phyloP scores from a whole-genome alignment of 2,797 vertebrate genomes.

The Semaprochilodus insignis region DNA sequence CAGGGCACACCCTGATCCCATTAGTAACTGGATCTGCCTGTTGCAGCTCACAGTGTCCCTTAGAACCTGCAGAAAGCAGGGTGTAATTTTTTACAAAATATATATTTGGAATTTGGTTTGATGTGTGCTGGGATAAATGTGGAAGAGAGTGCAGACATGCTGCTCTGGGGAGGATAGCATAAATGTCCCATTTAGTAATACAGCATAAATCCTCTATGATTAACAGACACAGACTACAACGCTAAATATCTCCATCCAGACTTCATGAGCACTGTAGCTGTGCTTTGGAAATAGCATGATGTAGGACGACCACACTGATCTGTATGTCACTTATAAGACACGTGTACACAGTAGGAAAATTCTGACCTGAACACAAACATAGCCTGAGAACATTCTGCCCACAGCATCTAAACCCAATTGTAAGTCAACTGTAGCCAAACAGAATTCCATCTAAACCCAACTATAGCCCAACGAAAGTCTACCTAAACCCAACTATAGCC shows the following conservation, averaged over 20 bases:
- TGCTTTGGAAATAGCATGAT: no score
- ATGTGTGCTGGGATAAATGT: neutral
- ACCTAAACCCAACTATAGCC: no score
- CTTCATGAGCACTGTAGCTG: no score
- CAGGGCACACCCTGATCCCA: neutral
- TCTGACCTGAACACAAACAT: no score
- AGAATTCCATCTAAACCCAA: no score
- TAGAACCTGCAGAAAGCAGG: neutral
- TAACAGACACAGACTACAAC: neutral
- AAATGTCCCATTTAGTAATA: neutral
- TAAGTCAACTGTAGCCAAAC: no score
- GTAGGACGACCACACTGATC: neutral
- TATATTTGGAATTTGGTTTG: neutral
- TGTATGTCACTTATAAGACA: neutral
- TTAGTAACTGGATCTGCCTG: constrained; percentile 4
- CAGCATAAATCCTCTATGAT: neutral
- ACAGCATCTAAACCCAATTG: no score
- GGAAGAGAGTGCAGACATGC: neutral
- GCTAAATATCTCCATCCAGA: neutral
- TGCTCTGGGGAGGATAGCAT: neutral
- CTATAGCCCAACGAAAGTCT: no score
- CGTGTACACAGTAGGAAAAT: neutral
- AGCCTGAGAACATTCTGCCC: no score
- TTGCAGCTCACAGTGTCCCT: neutral
- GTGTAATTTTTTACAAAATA: neutral